Percentiles rank a stretch among this genome's conserved stretches.
phyloP scores from a whole-genome alignment of 2,888 invertebrate genomes.

The Cryptus armator region DNA sequence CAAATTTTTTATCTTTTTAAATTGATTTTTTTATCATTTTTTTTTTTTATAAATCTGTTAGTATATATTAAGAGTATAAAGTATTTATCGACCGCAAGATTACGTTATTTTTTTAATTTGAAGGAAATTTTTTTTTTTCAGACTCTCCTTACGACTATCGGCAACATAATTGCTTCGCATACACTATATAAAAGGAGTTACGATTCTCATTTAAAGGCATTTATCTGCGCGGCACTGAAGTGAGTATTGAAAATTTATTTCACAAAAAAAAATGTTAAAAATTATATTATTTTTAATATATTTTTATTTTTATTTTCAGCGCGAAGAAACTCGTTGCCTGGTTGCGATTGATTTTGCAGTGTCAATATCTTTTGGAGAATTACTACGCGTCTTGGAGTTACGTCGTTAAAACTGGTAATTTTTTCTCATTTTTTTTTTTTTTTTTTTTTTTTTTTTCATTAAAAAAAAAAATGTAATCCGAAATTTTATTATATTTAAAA shows the following conservation, averaged over 20 bases:
- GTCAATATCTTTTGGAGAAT: slow-evolving; percentile 91
- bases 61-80: no score
- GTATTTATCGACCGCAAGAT: not conserved
- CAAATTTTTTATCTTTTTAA: no score
- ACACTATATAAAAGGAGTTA: slow-evolving; percentile 96
- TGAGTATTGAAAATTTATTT: slow-evolving; percentile 85
- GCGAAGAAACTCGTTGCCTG: slow-evolving; percentile 96
- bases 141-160: slow-evolving; percentile 95
- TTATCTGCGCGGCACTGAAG: slow-evolving; percentile 98
- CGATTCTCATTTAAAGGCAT: slow-evolving; percentile 99
- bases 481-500: slow-evolving; percentile 67
- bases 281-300: slow-evolving; percentile 32
- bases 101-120: not conserved
- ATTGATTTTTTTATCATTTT: no score
- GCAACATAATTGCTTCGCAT: slow-evolving; percentile 96
- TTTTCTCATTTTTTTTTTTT: no score
- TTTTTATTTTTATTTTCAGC: slow-evolving; percentile 86
- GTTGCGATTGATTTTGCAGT: slow-evolving; percentile 97
- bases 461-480: not conserved
- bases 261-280: not conserved
- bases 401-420: slow-evolving; percentile 94
- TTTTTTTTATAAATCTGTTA: no score
- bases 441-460: not conserved
- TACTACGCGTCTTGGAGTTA: slow-evolving; percentile 98
- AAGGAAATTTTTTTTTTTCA: slow-evolving; percentile 82